These are phyloP conservation scores for Ophion slaviceki DNA, from an alignment of 2,888 invertebrate genomes.

Conservation along the genomic window DNA sequence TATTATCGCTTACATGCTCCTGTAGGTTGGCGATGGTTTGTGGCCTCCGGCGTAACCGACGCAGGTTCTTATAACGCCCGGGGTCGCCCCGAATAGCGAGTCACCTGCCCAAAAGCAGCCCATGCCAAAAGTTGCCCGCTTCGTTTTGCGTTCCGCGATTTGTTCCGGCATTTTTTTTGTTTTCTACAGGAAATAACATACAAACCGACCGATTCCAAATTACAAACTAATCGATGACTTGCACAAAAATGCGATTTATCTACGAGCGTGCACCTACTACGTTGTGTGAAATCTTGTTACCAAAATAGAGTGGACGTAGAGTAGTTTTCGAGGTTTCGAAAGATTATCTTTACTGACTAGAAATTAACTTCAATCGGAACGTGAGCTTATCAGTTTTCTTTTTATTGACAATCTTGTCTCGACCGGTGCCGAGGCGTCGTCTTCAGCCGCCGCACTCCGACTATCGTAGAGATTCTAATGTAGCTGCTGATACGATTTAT, in stretches of 20 bases:
- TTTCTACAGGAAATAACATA: neutral
- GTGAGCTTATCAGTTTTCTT: neutral
- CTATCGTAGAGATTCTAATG: neutral
- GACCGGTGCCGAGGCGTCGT: neutral
- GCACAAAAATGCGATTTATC: no score
- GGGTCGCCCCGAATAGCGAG: conserved; percentile 90
- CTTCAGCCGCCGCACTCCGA: neutral
- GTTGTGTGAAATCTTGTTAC: neutral
- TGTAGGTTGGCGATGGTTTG: conserved; percentile 92
- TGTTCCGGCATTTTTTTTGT: conserved; percentile 82
- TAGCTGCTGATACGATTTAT: neutral
- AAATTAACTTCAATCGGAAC: neutral
- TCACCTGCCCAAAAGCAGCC: conserved; percentile 98
- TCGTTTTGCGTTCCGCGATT: conserved; percentile 87
- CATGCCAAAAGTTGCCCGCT: conserved; percentile 94
- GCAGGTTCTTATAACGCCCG: conserved; percentile 92
- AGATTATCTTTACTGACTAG: neutral
- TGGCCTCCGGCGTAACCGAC: conserved; percentile 97
- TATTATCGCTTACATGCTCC: conserved; percentile 89
- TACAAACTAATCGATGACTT: neutral
- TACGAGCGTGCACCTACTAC: no score
- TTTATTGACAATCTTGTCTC: neutral
- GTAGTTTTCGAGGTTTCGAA: neutral
- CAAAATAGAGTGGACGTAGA: neutral
- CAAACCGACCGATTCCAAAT: neutral